Conservation (phyloP, 2,113 vertebrate species). For the Dermatemys mawii region DNA sequence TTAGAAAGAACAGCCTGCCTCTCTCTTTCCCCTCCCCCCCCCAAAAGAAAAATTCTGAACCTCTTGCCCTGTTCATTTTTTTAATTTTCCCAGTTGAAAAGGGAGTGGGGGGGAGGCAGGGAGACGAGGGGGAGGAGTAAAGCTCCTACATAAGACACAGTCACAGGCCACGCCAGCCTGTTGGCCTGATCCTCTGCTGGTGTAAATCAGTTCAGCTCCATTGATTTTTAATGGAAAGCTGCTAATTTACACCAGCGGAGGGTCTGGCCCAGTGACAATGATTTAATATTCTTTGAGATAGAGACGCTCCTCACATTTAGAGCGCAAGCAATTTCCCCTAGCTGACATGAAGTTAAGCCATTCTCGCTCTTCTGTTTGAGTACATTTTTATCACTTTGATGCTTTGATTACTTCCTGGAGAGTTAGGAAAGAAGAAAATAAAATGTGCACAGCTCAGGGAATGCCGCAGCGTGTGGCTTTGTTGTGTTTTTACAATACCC, state of each 20-base stretch:
- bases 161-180: background rate
- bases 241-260: background rate
- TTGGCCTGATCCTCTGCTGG: background rate
- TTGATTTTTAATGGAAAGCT: background rate
- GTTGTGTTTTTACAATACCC: too few relatives aligned
- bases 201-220: background rate
- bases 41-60: too few relatives aligned
- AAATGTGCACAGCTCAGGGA: background rate
- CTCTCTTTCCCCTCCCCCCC: too few relatives aligned
- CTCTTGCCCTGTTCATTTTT: background rate
- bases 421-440: background rate
- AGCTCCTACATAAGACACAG: background rate
- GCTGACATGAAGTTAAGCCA: background rate
- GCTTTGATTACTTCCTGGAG: background rate
- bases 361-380: background rate
- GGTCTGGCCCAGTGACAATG: background rate
- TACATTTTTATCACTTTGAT: background rate
- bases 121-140: fast-evolving
- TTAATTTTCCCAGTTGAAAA: background rate
- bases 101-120: fast-evolving
- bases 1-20: background rate
- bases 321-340: background rate
- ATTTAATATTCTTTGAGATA: background rate
- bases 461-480: background rate
- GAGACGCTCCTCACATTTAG: background rate